These are phyloP conservation scores for Catostomus latipinnis DNA, from an alignment of 2,797 vertebrate species.

Conservation along the genomic window DNA sequence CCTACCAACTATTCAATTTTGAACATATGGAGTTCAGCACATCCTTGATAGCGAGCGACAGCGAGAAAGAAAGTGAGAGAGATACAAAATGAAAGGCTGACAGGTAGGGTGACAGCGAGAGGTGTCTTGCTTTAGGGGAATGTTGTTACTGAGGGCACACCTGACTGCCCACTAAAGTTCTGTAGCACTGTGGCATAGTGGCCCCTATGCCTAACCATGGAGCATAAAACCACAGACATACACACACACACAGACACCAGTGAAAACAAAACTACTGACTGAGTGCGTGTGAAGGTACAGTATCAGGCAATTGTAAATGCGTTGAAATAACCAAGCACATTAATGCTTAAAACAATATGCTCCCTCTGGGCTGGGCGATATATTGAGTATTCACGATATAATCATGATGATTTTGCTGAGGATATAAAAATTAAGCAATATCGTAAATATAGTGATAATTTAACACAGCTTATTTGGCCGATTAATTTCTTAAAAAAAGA, in stretches of 20 bases:
- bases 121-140: constrained; percentile 24
- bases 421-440: too few species aligned
- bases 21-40: neutral
- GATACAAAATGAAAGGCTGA: constrained; percentile 9
- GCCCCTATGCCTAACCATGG: constrained; percentile 25
- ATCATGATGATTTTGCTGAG: too few species aligned
- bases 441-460: too few species aligned
- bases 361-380: neutral
- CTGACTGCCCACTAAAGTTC: constrained; percentile 52
- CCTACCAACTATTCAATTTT: too few species aligned
- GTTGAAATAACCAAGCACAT: constrained; percentile 19
- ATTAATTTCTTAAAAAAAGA: too few species aligned
- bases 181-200: constrained; percentile 32
- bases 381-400: too few species aligned
- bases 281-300: constrained; percentile 5
- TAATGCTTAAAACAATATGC: constrained; percentile 6
- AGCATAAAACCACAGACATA: constrained; percentile 43
- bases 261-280: neutral
- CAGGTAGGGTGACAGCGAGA: constrained; percentile 24
- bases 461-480: too few species aligned
- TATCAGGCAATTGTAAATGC: constrained; percentile 12
- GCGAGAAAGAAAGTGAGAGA: constrained; percentile 30
- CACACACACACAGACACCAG: constrained; percentile 4
- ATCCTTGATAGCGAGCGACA: neutral
- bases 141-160: constrained; percentile 40